A percentile compares a stretch with the other conserved stretches of the same genome.
Conservation (phyloP, 2,113 vertebrate genomes). For the Calypte anna region DNA sequence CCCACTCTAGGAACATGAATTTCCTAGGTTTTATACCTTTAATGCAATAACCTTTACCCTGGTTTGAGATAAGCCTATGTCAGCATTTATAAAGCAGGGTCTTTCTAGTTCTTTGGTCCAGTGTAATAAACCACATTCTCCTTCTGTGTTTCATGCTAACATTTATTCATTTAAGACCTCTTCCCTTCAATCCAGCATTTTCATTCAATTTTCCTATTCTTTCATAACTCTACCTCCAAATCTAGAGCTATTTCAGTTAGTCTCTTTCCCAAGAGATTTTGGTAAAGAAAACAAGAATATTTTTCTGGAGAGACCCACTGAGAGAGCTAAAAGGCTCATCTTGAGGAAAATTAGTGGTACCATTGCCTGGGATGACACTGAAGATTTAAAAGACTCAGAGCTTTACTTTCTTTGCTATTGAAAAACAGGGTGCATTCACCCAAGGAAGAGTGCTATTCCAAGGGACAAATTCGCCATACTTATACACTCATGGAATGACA, state of each 20-base stretch:
- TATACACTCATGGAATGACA: neutral
- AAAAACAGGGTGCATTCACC: neutral
- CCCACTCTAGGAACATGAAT: neutral
- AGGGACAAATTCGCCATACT: neutral
- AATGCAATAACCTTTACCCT: slow-evolving; percentile 33
- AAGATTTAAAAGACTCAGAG: neutral
- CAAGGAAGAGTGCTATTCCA: neutral
- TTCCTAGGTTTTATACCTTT: slow-evolving; percentile 23
- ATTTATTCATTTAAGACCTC: neutral
- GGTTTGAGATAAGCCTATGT: neutral
- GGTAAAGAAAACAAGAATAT: neutral
- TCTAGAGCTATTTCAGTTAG: slow-evolving; percentile 2
- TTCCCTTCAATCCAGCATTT: neutral
- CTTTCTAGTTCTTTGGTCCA: neutral
- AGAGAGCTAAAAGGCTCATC: neutral
- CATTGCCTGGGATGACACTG: neutral
- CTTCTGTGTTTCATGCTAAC: neutral
- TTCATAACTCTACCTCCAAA: neutral
- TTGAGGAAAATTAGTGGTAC: neutral
- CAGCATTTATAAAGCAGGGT: neutral
- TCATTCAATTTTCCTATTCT: neutral
- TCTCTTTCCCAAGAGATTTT: neutral
- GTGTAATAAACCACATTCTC: neutral
- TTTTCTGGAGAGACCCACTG: neutral
- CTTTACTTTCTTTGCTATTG: neutral